phyloP scores from a whole-genome alignment of 2,797 vertebrate genomes.

The Acipenser ruthenus region DNA sequence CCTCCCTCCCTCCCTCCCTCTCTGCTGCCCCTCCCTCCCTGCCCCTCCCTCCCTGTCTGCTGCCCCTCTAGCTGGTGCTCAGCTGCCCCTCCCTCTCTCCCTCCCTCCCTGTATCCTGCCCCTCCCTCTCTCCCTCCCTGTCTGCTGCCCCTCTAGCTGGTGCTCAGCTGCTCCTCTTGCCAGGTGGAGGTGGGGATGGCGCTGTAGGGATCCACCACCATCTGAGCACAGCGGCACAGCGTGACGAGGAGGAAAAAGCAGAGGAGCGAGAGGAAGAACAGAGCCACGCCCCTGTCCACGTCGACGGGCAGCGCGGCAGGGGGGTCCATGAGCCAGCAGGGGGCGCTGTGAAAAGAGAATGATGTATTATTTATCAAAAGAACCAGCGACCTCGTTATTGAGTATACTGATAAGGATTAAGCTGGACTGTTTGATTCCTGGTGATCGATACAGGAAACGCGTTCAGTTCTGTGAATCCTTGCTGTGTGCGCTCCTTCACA shows the following conservation, averaged over 20 bases:
- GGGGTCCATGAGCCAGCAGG: background rate
- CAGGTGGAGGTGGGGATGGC: slow-evolving; percentile 48
- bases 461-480: background rate
- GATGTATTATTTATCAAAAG: no score
- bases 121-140: no score
- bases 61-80: no score
- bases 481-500: background rate
- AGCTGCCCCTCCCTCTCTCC: slow-evolving; percentile 15
- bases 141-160: no score
- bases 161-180: slow-evolving; percentile 57
- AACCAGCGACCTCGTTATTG: background rate
- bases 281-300: slow-evolving; percentile 62
- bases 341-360: no score
- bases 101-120: no score
- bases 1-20: no score
- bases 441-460: background rate
- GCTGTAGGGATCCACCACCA: slow-evolving; percentile 67
- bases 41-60: no score
- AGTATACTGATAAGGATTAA: no score
- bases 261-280: slow-evolving; percentile 62
- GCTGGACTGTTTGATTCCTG: no score
- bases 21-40: no score
- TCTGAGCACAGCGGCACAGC: slow-evolving; percentile 59
- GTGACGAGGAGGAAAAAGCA: slow-evolving; percentile 60
- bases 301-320: slow-evolving; percentile 40